phyloP scores from a whole-genome alignment of 1,140 invertebrate species.

The Phymastichus coffea region DNA sequence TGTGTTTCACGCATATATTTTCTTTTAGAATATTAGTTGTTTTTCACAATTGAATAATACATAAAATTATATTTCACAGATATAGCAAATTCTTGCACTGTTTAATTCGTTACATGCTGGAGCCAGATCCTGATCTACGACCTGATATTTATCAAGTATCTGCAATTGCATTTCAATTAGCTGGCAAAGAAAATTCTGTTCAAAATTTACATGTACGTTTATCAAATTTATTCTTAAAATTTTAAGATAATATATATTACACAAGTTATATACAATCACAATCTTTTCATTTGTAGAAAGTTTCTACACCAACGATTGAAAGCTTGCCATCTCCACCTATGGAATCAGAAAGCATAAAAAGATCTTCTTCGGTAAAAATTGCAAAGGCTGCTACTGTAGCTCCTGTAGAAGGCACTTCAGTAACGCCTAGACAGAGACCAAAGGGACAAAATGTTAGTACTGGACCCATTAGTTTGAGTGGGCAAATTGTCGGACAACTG shows the following conservation, averaged over 20 bases:
- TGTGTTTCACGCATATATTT: conserved; percentile 40
- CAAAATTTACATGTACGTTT: conserved; percentile 78
- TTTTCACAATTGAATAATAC: too few species aligned
- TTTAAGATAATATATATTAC: not conserved
- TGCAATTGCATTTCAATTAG: conserved; percentile 73
- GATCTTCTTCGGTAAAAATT: conserved; percentile 59
- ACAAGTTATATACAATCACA: not conserved
- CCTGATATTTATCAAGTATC: conserved; percentile 91
- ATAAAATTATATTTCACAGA: conserved; percentile 37
- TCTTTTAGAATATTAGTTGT: conserved; percentile 12
- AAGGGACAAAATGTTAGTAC: conserved; percentile 63
- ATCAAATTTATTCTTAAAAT: not conserved
- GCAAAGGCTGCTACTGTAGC: conserved; percentile 55
- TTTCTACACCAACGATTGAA: conserved; percentile 64
- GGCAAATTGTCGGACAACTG: conserved; percentile 53
- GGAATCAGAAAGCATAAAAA: conserved; percentile 65
- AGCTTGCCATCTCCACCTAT: conserved; percentile 65
- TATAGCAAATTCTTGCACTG: conserved; percentile 52
- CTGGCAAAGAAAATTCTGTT: conserved; percentile 75
- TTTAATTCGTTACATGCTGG: conserved; percentile 78
- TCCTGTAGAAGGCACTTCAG: conserved; percentile 73
- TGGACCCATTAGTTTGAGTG: conserved; percentile 51
- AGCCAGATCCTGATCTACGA: conserved; percentile 76
- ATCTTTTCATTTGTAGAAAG: conserved; percentile 59
- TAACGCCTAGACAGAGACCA: conserved; percentile 81